Percentiles rank a stretch among this genome's conserved stretches.
These are phyloP conservation scores for Pristionchus exspectatus DNA, from an alignment of 2,888 invertebrate genomes.

Conservation along the genomic window DNA sequence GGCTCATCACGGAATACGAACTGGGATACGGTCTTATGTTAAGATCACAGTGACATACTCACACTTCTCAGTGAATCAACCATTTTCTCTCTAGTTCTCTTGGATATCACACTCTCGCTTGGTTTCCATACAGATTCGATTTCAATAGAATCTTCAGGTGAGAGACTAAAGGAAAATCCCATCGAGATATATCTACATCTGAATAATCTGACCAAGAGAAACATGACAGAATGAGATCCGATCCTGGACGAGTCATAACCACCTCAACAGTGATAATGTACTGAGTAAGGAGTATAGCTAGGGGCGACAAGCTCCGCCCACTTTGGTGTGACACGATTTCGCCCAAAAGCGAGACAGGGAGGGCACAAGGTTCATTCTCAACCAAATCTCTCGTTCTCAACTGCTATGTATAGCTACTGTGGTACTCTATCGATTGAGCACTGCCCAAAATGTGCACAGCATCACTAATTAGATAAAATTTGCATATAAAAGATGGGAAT, in stretches of 20 bases:
- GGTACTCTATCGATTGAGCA: no score
- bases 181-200: not conserved
- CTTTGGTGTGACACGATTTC: no score
- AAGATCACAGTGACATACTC: not conserved
- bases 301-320: no score
- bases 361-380: no score
- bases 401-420: no score
- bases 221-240: conserved; percentile 39
- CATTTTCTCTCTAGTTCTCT: conserved; percentile 1
- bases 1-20: not conserved
- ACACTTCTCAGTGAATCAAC: conserved; percentile 35
- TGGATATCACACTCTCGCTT: conserved; percentile 45
- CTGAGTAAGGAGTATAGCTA: not conserved
- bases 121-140: conserved; percentile 55
- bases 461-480: no score
- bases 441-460: no score
- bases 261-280: not conserved
- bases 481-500: no score
- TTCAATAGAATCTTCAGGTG: conserved; percentile 48
- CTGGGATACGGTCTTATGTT: not conserved
- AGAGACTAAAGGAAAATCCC: not conserved
- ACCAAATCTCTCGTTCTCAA: no score
- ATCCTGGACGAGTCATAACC: conserved; percentile 12
- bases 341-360: no score
- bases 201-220: conserved; percentile 11